Evolutionary conservation across 2,113 vertebrate species (phyloP).

Genomic region (Pangasianodon gigas): DNA sequence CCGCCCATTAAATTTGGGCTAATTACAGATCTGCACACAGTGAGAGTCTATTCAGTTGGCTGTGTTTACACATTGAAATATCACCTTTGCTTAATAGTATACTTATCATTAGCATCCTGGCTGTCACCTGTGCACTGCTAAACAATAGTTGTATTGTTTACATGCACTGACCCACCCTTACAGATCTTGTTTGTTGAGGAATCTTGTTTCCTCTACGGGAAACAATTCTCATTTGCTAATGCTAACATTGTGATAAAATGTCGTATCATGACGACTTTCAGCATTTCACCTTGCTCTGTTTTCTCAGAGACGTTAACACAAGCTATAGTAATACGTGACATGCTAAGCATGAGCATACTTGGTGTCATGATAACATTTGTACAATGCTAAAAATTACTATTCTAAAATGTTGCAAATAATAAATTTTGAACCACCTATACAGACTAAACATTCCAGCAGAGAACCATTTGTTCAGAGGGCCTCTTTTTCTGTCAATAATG

Average conservation of each 20-base stretch:
- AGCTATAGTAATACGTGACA: not conserved
- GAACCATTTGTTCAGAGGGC: not conserved
- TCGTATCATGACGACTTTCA: not conserved
- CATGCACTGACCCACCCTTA: not conserved
- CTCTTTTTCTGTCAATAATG: not conserved
- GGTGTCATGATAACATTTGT: not conserved
- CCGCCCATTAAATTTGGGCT: slow-evolving; percentile 36
- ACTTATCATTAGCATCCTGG: slow-evolving; percentile 1
- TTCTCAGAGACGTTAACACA: not conserved
- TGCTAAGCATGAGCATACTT: not conserved
- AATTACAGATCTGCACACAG: slow-evolving; percentile 31
- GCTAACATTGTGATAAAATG: not conserved
- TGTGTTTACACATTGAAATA: slow-evolving; percentile 31
- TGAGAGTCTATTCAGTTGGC: not conserved
- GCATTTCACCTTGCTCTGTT: not conserved
- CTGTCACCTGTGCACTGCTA: not conserved
- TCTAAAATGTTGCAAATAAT: not conserved
- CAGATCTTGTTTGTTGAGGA: no score
- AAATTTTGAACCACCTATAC: not conserved
- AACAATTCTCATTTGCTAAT: not conserved
- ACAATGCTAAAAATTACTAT: not conserved
- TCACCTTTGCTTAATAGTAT: not conserved
- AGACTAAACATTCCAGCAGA: not conserved
- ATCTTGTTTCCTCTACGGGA: not conserved
- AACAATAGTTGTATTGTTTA: not conserved